Conservation (phyloP, 2,888 invertebrate genomes). For the Anagyrus pseudococci region DNA sequence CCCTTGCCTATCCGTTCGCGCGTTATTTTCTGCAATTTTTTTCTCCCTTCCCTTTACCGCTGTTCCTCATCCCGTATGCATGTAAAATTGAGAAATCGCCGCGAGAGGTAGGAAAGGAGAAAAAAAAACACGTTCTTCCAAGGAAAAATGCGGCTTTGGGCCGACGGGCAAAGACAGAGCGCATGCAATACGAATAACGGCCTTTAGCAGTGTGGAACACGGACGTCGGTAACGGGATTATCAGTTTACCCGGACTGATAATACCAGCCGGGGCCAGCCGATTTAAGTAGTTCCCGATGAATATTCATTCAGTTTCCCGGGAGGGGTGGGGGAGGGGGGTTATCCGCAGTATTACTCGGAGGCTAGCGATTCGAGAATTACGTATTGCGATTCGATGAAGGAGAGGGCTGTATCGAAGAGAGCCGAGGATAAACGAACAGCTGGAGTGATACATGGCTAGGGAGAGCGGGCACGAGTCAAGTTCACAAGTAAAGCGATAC, state of each 20-base stretch:
- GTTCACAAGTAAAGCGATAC: not conserved
- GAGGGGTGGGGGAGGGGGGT: too few relatives aligned
- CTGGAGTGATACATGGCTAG: not conserved
- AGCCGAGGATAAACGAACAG: not conserved
- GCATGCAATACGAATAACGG: too few relatives aligned
- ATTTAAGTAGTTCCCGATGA: conserved; percentile 21
- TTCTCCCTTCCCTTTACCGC: not conserved
- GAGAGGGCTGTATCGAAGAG: not conserved
- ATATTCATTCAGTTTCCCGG: conserved; percentile 24
- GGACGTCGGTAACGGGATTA: conserved; percentile 23
- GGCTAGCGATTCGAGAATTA: too few relatives aligned
- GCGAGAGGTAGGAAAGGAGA: not conserved
- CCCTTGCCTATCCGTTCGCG: not conserved
- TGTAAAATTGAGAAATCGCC: conserved; percentile 21
- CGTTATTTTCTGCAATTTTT: conserved; percentile 27
- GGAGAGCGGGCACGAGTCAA: not conserved
- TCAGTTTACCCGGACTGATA: conserved; percentile 21
- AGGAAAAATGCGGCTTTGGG: too few relatives aligned
- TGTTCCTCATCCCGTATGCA: not conserved
- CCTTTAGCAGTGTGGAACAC: not conserved
- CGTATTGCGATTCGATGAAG: not conserved
- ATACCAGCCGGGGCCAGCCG: not conserved
- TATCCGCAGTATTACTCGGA: too few relatives aligned
- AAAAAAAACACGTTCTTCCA: not conserved
- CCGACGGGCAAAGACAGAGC: too few relatives aligned